Evolutionary conservation across 2,113 vertebrate species (phyloP).

Genomic region (Terrapene triunguis): DNA sequence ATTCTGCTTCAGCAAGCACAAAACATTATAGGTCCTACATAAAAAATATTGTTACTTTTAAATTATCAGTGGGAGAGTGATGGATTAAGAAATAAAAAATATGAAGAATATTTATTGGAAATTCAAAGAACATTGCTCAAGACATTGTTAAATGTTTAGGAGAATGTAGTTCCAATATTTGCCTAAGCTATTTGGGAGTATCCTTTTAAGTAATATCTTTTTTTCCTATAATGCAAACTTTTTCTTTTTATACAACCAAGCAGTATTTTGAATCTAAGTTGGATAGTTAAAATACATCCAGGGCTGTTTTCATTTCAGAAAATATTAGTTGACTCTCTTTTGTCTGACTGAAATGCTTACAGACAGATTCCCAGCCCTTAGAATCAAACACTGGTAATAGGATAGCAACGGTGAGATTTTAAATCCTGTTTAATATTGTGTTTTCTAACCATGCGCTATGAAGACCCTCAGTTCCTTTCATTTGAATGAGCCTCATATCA

Average conservation of each 20-base stretch:
- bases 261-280: not conserved
- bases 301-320: not conserved
- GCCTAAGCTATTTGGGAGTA: not conserved
- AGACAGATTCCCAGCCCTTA: not conserved
- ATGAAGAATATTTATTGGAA: not conserved
- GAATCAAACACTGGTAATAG: not conserved
- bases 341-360: not conserved
- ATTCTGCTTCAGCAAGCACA: not conserved
- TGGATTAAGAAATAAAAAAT: not conserved
- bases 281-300: not conserved
- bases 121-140: not conserved
- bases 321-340: not conserved
- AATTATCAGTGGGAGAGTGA: not conserved
- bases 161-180: not conserved
- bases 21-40: not conserved
- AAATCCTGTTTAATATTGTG: not conserved
- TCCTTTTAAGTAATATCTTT: not conserved
- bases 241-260: not conserved
- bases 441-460: not conserved
- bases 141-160: not conserved
- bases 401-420: slow-evolving; percentile 5
- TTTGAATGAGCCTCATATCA: slow-evolving; percentile 16
- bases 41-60: not conserved
- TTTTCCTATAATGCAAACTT: not conserved
- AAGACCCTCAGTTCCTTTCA: not conserved